Base-by-base conservation (phyloP, 1,140 invertebrate genomes). In the Zaprionus africanus region DNA sequence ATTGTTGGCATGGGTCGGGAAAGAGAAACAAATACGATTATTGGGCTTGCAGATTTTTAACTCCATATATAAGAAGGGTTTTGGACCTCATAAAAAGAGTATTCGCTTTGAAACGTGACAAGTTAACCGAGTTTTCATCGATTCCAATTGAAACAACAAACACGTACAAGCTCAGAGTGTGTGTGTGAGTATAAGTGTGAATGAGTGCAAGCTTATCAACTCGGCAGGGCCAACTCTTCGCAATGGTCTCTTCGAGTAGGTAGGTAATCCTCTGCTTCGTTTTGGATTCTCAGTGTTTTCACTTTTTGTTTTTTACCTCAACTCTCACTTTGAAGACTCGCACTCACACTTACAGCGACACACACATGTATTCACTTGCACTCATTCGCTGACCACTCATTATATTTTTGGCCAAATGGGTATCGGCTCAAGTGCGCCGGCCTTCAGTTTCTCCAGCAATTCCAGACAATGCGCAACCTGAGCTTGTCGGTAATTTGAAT, bases 381-480 rank as follows among this genome's bases (percentile, higher is more conserved):
- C 65, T 31, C 63, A 69, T 49, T 57, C 36, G 36, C 53, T 46
- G 46, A 24, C 49, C 56, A 76, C 76, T 82, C 46, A 87, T 76
- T 79, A 80, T 56, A 78, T 73, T 54, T 58, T 90, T 77, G 82
- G 76, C 86, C 82, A 90, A 90, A 70, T 77, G 53, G 54, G 71
- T 63, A 70, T 59, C 59, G 56, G 51, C 59, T 72, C 31, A 66
- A 57, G 17, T 68, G 78, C 85, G 76, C 85, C 81, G 81, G 82
- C 64, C 51, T 70, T 90, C 73, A 90, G 85, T 90, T 90, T 90
- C 85, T 86, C 85, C 82, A 70, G 61, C 54, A 68, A 49, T 78
- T 78, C 26, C 76, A 76, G 57, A 17, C 49, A 64, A 70, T 64
- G 54, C 82, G 41, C 67, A 82, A 46, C 69, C 59, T 49, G 58